These are phyloP conservation scores for Laticauda colubrina DNA, from an alignment of 2,113 vertebrate genomes.

Conservation along the genomic window DNA sequence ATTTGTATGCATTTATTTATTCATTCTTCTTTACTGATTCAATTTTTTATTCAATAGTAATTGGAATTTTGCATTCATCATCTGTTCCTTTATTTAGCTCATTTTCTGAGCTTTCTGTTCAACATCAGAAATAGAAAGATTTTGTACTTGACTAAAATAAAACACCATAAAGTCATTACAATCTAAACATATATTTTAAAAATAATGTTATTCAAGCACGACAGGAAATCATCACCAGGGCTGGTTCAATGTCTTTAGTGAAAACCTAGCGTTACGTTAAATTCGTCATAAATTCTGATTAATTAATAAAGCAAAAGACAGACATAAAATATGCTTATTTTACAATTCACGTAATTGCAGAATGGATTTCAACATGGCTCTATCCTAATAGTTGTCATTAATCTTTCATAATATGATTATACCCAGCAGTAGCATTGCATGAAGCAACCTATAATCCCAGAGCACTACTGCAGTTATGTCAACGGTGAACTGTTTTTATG, in stretches of 20 bases:
- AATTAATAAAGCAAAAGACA: background rate
- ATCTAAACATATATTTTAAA: background rate
- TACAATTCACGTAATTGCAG: background rate
- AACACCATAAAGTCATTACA: background rate
- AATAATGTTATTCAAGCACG: background rate
- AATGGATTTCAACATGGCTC: background rate
- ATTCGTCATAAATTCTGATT: background rate
- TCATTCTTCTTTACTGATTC: background rate
- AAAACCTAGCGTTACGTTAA: background rate
- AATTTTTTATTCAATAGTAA: constrained; percentile 2
- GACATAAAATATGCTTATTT: background rate
- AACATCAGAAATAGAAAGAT: background rate
- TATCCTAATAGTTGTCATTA: constrained; percentile 15
- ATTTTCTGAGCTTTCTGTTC: background rate
- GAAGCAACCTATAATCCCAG: background rate
- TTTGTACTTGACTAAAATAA: background rate
- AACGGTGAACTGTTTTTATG: background rate
- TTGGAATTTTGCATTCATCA: constrained; percentile 11
- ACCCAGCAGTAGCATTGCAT: background rate
- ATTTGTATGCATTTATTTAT: background rate
- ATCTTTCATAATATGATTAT: constrained; percentile 17
- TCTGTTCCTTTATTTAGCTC: constrained; percentile 14
- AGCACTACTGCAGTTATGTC: background rate
- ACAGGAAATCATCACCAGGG: background rate
- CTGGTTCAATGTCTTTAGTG: background rate